phyloP scores from a whole-genome alignment of 2,113 vertebrate species.

The Echinops telfairi region DNA sequence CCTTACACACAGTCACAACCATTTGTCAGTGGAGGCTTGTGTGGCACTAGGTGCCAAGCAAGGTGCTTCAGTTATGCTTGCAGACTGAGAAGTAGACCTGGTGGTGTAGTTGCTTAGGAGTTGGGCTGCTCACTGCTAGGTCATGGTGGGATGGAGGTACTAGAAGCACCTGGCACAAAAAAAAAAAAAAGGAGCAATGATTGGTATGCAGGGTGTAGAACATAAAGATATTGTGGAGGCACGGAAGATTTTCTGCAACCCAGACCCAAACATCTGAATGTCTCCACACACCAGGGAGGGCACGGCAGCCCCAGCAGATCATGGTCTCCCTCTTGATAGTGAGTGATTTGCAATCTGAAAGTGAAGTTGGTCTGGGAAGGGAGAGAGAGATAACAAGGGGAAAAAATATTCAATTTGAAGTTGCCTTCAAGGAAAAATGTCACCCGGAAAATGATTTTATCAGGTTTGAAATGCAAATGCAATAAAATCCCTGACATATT shows the following conservation, averaged over 20 bases:
- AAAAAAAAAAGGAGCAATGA: background rate
- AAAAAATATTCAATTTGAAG: constrained; percentile 86
- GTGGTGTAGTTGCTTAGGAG: too few species aligned
- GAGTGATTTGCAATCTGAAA: constrained; percentile 80
- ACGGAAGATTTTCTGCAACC: constrained; percentile 51
- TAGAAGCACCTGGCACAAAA: background rate
- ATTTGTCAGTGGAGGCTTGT: background rate
- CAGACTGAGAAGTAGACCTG: background rate
- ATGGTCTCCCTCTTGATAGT: constrained; percentile 66
- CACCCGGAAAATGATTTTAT: constrained; percentile 82
- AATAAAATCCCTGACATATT: constrained; percentile 85
- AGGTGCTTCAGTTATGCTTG: background rate
- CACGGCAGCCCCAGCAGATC: constrained; percentile 60
- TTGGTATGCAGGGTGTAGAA: constrained; percentile 10
- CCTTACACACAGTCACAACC: background rate
- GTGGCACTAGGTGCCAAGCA: background rate
- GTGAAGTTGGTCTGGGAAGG: constrained; percentile 74
- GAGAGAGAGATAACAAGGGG: constrained; percentile 83
- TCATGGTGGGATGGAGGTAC: background rate
- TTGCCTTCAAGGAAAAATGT: constrained; percentile 85
- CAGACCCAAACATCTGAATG: constrained; percentile 60
- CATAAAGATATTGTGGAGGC: constrained; percentile 72
- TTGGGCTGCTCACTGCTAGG: too few species aligned
- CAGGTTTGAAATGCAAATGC: constrained; percentile 85
- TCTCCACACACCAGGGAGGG: constrained; percentile 64